These are phyloP conservation scores for Leptopilina drosophilae DNA, from an alignment of 2,888 invertebrate species.

Conservation along the genomic window DNA sequence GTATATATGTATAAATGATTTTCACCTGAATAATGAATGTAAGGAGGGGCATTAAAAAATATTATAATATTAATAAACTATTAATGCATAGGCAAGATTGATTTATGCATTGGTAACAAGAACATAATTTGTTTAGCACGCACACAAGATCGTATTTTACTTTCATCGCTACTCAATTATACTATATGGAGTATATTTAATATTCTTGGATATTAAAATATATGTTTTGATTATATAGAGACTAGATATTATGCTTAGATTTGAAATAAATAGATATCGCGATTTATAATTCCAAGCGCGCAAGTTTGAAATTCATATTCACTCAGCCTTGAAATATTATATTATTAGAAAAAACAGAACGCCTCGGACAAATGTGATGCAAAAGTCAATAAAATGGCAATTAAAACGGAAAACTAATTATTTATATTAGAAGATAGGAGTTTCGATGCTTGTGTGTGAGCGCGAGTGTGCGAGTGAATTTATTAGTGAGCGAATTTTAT, in stretches of 20 bases:
- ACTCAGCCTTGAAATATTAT: slow-evolving; percentile 36
- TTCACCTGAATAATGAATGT: no score
- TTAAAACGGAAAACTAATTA: slow-evolving; percentile 1
- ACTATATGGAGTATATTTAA: slow-evolving; percentile 28
- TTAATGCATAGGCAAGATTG: no score
- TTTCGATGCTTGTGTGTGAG: not conserved
- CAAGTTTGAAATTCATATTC: slow-evolving; percentile 38
- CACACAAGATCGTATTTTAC: slow-evolving; percentile 34
- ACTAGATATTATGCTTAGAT: slow-evolving; percentile 16
- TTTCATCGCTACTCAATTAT: slow-evolving; percentile 15
- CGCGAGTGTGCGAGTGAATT: no score
- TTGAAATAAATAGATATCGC: slow-evolving; percentile 15
- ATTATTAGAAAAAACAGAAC: slow-evolving; percentile 22
- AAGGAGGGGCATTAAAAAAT: no score
- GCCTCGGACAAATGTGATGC: slow-evolving; percentile 18
- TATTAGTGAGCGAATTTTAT: no score
- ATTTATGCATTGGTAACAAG: slow-evolving; percentile 18
- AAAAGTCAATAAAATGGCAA: slow-evolving; percentile 34
- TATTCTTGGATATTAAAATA: slow-evolving; percentile 34
- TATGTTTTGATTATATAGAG: slow-evolving; percentile 36
- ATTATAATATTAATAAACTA: no score
- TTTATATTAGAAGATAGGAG: not conserved
- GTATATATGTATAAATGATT: no score
- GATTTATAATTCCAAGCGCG: slow-evolving; percentile 5
- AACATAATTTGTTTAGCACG: slow-evolving; percentile 15